Base-by-base conservation (phyloP, 2,113 vertebrate genomes). In the Larimichthys crocea region DNA sequence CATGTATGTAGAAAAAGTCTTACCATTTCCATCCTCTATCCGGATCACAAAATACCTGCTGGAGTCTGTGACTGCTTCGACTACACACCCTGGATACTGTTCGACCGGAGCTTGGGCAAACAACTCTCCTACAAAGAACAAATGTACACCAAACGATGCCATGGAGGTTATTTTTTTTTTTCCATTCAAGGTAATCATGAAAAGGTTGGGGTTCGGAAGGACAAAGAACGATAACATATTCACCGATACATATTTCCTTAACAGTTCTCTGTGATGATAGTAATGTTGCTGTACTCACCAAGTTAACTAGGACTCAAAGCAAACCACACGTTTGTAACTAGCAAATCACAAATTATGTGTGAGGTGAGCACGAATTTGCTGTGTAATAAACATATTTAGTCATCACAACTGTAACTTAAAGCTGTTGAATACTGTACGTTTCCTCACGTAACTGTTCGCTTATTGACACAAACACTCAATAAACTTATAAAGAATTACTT, bases 11-110 rank as follows among this genome's bases (percentile, higher is more conserved):
- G 35, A 40, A 35, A 35, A 8, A 8, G 35, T 35, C 31, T 92
- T 80, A 97, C 98, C 98, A 0, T 95, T 98, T 57, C 94, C 98
- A 0, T 99, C 98, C 31, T 99, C 96, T 0, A 99, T 92, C 55
- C 96, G 95, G 83, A 99, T 78, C 1, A 99, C 98, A 1, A 99
- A 99, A 5, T 99, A 99, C 73, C 98, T 92, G 94, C 98, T 99
- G 84, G 98, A 99, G 81, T 99, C 98, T 0, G 95, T 96, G 64
- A 99, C 98, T 0, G 95, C 84, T 90, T 99, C 98, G 71, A 99
- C 96, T 0, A 94, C 94, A 0, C 86, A 79, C 1, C 98, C 95
- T 0, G 98, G 98, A 92, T 98, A 99, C 94, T 98, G 95, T 6
- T 99, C 97, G 61, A 99, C 97, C 0, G 97, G 95, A 0, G 98